Evolutionary conservation across 2,797 vertebrate species (phyloP).

Genomic region (Coregonus sp.): DNA sequence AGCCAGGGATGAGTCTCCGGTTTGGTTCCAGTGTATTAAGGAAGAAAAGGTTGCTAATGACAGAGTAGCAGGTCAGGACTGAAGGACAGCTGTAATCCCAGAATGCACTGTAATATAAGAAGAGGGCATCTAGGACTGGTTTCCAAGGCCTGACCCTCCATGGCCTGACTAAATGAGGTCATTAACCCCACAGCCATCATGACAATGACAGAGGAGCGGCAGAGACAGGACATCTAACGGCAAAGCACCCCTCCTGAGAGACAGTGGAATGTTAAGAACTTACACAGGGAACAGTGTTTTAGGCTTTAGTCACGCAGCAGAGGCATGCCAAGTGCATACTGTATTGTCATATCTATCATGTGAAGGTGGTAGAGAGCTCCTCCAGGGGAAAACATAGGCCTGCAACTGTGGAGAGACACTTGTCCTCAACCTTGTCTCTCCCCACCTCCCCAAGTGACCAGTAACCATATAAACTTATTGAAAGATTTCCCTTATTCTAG

Average conservation of each 20-base stretch:
- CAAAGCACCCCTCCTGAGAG: conserved; percentile 36
- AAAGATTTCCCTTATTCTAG: conserved; percentile 42
- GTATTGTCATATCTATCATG: not conserved
- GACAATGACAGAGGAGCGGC: conserved; percentile 58
- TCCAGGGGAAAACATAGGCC: not conserved
- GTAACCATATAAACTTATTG: conserved; percentile 45
- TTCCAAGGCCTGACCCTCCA: conserved; percentile 56
- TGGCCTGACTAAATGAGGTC: conserved; percentile 54
- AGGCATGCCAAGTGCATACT: not conserved
- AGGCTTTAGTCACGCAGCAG: not conserved
- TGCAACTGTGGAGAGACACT: conserved; percentile 23
- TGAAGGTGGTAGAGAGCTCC: not conserved
- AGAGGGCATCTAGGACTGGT: conserved; percentile 43
- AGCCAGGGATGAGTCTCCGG: conserved; percentile 24
- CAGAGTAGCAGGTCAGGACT: conserved; percentile 27
- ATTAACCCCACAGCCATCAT: conserved; percentile 63
- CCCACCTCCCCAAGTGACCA: conserved; percentile 34
- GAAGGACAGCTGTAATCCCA: conserved; percentile 59
- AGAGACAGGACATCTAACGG: conserved; percentile 10
- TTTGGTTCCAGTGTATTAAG: conserved; percentile 29
- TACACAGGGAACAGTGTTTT: conserved; percentile 14
- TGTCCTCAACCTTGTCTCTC: conserved; percentile 41
- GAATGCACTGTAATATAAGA: conserved; percentile 44
- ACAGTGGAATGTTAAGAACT: conserved; percentile 25
- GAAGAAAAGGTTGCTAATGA: conserved; percentile 52